Evolutionary conservation across 2,113 vertebrate species (phyloP), one percentile per base, ranked within the genome.

Genomic region (Catharus fuscescens): DNA sequence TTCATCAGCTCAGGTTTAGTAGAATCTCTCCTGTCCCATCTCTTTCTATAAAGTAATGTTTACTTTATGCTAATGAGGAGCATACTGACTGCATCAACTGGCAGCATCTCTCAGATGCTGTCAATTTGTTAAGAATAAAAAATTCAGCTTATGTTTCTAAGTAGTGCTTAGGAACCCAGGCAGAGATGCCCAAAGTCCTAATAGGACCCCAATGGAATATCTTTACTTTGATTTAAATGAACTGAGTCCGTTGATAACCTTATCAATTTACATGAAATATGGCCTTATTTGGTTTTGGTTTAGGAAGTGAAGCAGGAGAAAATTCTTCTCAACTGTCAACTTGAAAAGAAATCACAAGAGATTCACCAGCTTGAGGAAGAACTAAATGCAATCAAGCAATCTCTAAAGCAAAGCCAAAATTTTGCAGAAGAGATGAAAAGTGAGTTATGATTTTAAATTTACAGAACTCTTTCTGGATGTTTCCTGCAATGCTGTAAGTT

Each of bases 291-390:
- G 65, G 7, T 42, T 77, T 79, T 95, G 21, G 47, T 92, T 57
- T 92, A 99, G 99, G 98, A 98, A 95, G 64, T 97, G 47, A 98
- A 98, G 83, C 97, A 96, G 89, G 98, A 99, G 70, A 98, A 98
- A 91, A 97, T 96, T 52, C 79, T 96, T 50, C 78, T 98, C 18
- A 88, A 90, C 36, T 97, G 95, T 66, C 98, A 99, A 64, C 94
- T 98, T 85, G 97, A 99, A 88, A 98, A 99, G 89, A 98, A 97
- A 81, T 84, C 40, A 38, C 97, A 93, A 91, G 97, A 97, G 62
- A 89, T 98, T 65, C 95, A 82, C 95, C 97, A 98, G 60, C 95
- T 99, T 81, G 98, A 99, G 93, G 98, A 98, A 23, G 98, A 99
- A 74, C 97, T 98, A 50, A 97, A 94, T 92, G 96, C 31, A 7